Conservation (phyloP, 2,797 vertebrate species). For the Notolabrus celidotus region DNA sequence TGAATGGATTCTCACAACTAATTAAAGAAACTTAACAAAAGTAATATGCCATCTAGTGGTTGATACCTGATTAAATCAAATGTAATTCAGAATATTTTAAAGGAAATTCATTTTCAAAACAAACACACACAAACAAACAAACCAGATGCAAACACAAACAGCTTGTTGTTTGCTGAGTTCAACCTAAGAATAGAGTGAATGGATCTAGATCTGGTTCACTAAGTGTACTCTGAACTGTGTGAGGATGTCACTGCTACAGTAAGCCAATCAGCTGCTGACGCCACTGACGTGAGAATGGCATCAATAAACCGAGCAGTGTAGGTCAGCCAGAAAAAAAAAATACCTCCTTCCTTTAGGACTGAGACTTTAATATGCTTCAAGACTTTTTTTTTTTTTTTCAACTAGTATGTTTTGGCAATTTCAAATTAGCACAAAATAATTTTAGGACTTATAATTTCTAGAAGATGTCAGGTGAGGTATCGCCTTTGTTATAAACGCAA, state of each 20-base stretch:
- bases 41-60: conserved; percentile 71
- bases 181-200: conserved; percentile 51
- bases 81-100: neutral
- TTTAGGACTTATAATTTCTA: conserved; percentile 8
- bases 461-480: neutral
- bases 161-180: no score
- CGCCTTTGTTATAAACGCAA: conserved; percentile 3
- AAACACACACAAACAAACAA: neutral
- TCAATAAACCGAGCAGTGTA: conserved; percentile 44
- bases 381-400: conserved; percentile 20
- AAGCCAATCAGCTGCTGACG: conserved; percentile 74
- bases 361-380: conserved; percentile 10
- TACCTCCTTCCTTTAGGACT: conserved; percentile 20
- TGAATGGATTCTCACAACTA: neutral
- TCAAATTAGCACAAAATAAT: no score
- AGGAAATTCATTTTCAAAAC: neutral
- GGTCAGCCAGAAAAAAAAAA: conserved; percentile 50
- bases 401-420: neutral
- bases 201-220: conserved; percentile 30
- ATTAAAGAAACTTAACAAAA: conserved; percentile 11
- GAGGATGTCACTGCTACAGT: conserved; percentile 49
- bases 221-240: conserved; percentile 37
- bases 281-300: conserved; percentile 42
- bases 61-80: neutral
- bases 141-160: neutral